Base-by-base conservation (phyloP, 2,797 vertebrate species). In the Bradypodion ventrale region DNA sequence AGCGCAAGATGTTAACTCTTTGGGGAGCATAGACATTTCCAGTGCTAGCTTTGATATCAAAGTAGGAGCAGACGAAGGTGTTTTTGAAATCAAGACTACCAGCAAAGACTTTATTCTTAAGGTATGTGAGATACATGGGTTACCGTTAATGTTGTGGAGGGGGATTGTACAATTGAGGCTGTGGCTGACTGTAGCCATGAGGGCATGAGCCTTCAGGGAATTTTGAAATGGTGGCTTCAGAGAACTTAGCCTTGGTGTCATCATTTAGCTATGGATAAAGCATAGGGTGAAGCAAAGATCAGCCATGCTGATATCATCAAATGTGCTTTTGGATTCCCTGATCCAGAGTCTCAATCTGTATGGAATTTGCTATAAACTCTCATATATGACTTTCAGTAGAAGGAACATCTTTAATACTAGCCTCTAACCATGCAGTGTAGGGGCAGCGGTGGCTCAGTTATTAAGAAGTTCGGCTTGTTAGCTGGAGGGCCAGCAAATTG, bases 11-110 rank as follows among this genome's bases (percentile, higher is more conserved):
- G 93, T 97, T 60, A 97, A 92, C 78, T 96, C 98, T 4, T 95
- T 99, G 42, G 98, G 98, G 72, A 95, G 93, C 75, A 95, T 98
- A 0, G 96, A 97, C 78, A 93, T 99, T n/a, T 91, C 94, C 76
- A 83, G 86, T 0, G 97, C 98, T 37, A 96, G 95, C 62, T 98
- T 98, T 93, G 96, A 96, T 68, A 97, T 96, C 93, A 96, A 96
- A 1, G 93, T 96, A 44, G 96, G 96, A 85, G 96, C 94, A 0
- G 97, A 97, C 73, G 95, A 93, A 27, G 98, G 98, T 1, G 95
- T 96, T 83, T 99, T 99, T 92, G 97, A 98, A 90, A 97, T 99
- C 93, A 96, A 96, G 95, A 99, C 97, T 10, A 96, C 97, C 42
- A 96, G 93, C 88, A 96, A 97, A 86, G 94, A 94, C 73, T 97